These are phyloP conservation scores for Ophraella communa DNA, from an alignment of 2,888 invertebrate genomes.

Conservation along the genomic window DNA sequence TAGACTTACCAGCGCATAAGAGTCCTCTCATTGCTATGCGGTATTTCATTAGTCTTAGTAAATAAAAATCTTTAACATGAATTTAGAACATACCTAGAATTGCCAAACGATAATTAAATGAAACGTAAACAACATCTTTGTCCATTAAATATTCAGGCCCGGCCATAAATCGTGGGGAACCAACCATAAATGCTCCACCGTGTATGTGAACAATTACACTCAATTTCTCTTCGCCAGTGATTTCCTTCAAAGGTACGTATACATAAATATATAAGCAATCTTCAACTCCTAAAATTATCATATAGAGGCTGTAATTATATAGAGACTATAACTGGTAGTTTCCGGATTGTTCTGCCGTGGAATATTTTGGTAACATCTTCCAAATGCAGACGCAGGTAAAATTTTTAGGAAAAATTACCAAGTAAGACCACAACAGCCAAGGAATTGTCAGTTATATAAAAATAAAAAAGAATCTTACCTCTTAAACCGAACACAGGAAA, in stretches of 20 bases:
- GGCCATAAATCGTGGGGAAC: slow-evolving; percentile 58
- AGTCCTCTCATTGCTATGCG: no score
- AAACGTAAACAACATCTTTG: slow-evolving; percentile 53
- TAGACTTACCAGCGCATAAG: no score
- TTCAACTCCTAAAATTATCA: slow-evolving; percentile 63
- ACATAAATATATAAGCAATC: slow-evolving; percentile 73
- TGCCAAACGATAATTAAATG: slow-evolving; percentile 53
- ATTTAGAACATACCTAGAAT: slow-evolving; percentile 51
- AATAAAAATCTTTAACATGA: no score
- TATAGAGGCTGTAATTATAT: not conserved
- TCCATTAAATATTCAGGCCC: slow-evolving; percentile 58
- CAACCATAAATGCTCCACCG: slow-evolving; percentile 61
- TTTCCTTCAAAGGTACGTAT: slow-evolving; percentile 63
- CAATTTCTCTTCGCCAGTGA: slow-evolving; percentile 53
- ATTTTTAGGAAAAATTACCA: no score
- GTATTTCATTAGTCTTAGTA: no score
- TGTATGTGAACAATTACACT: slow-evolving; percentile 62
- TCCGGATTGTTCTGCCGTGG: not conserved
- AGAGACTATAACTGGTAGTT: not conserved
- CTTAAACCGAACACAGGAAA: slow-evolving; percentile 57
- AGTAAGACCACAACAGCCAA: no score
- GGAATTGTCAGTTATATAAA: slow-evolving; percentile 2
- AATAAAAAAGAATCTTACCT: slow-evolving; percentile 68
- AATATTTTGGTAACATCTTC: not conserved
- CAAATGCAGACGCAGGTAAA: not conserved